Base-by-base conservation (phyloP, 2,113 vertebrate genomes). In the Dasypus novemcinctus region DNA sequence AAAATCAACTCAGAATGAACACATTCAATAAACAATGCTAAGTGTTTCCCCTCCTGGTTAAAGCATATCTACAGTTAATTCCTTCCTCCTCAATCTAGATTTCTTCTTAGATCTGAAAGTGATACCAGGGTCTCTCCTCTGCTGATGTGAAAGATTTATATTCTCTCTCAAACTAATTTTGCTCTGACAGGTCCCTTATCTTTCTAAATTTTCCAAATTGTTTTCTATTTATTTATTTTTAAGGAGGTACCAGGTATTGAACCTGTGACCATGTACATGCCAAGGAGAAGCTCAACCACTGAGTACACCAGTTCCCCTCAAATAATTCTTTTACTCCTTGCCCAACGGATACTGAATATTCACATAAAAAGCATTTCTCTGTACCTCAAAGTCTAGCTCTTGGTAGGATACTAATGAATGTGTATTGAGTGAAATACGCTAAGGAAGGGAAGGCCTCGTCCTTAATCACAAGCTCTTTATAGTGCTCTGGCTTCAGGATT, bases 131-230 rank as follows among this genome's bases (percentile, higher is more conserved):
- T 57, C 80, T 90, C 66, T 81, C 49, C 52, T 95, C 43, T 80
- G 36, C 20, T 75, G n/a, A 84, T 41, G 79, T n/a, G 43, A 89
- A 90, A 93, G 12, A 49, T 84, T 59, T 81, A 75, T 41, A 38
- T 90, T 92, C 43, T 89, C 85, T 25, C n/a, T 87, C 87, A 93
- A 71, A 92, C 83, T 90, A 76, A 4, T 82, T 95, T 95, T 83
- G 14, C 31, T 95, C 80, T 93, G 71, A 93, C 33, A 71, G 83
- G 15, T 49, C 69, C 38, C 46, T 84, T 72, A 80, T 93, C 57
- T 86, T 80, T 83, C 78, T 87, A 84, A 72, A 96, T 52, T 83
- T 59, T 90, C 57, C 71, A 83, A 87, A 87, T 92, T 36, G 88
- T 68, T 89, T 94, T 75, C 49, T 93, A 84, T 61, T 49, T 49